These are phyloP conservation scores for Dendropsophus ebraccatus DNA, from an alignment of 2,113 vertebrate genomes.

Conservation along the genomic window DNA sequence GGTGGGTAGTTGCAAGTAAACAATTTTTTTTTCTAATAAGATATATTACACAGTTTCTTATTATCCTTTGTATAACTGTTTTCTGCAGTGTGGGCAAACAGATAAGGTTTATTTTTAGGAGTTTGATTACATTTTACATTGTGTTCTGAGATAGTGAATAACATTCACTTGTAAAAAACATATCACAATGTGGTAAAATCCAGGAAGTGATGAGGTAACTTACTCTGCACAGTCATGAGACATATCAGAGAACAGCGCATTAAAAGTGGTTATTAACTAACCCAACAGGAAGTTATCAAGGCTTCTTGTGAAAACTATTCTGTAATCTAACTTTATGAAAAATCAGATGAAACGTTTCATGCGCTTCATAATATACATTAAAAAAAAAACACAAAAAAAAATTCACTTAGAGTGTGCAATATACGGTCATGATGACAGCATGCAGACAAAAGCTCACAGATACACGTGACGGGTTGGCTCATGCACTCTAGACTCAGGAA, in stretches of 20 bases:
- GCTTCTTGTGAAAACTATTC: no score
- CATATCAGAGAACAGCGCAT: not conserved
- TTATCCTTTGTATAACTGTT: no score
- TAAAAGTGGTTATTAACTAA: not conserved
- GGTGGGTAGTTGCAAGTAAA: no score
- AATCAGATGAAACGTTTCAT: not conserved
- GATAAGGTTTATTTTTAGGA: no score
- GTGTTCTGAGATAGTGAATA: not conserved
- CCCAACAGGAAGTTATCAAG: not conserved
- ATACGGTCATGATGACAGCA: constrained; percentile 11
- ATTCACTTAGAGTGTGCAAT: not conserved
- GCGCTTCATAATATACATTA: not conserved
- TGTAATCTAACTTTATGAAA: not conserved
- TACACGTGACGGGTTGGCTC: constrained; percentile 13
- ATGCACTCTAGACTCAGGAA: constrained; percentile 51
- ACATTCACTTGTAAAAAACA: not conserved
- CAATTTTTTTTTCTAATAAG: no score
- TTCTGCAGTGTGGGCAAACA: no score
- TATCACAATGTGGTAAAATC: not conserved
- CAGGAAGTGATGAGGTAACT: not conserved
- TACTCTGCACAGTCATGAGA: constrained; percentile 4
- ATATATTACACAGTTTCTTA: no score
- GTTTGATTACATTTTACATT: no score
- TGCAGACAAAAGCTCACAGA: not conserved
- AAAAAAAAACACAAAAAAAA: not conserved